phyloP scores from a whole-genome alignment of 2,797 vertebrate genomes.

The Cossypha heuglini region DNA sequence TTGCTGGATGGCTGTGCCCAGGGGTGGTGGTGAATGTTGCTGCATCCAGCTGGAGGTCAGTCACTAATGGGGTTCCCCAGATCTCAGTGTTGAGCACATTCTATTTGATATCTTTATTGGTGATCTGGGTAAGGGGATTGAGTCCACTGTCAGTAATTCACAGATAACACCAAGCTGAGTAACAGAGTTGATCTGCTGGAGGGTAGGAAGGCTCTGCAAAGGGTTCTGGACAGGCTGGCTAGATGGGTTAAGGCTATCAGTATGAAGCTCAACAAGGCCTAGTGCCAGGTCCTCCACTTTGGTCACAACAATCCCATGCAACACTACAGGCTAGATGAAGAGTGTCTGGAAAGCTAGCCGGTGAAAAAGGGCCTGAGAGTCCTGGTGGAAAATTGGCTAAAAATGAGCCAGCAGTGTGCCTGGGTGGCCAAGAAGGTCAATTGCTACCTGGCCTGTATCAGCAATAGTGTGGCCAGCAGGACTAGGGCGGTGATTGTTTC shows the following conservation, averaged over 20 bases:
- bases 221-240: not conserved
- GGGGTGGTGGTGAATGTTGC: no score
- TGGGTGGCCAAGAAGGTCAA: not conserved
- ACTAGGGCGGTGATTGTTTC: no score
- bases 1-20: not conserved
- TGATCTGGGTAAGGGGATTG: not conserved
- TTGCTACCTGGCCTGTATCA: not conserved
- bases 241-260: no score
- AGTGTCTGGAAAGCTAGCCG: not conserved
- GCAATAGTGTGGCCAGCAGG: not conserved
- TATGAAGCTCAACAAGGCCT: not conserved
- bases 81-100: no score
- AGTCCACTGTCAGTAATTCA: rapidly evolving
- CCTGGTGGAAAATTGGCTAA: rapidly evolving
- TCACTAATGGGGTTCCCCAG: rapidly evolving
- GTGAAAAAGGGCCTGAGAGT: not conserved
- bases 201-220: not conserved
- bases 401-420: not conserved
- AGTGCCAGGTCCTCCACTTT: not conserved
- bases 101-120: not conserved
- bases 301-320: not conserved
- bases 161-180: not conserved
- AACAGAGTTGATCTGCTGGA: not conserved
- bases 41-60: no score
- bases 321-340: not conserved